Percentiles rank a stretch among this genome's conserved stretches.
Conservation (phyloP, 2,797 vertebrate species). For the Enteromius treurensis region DNA sequence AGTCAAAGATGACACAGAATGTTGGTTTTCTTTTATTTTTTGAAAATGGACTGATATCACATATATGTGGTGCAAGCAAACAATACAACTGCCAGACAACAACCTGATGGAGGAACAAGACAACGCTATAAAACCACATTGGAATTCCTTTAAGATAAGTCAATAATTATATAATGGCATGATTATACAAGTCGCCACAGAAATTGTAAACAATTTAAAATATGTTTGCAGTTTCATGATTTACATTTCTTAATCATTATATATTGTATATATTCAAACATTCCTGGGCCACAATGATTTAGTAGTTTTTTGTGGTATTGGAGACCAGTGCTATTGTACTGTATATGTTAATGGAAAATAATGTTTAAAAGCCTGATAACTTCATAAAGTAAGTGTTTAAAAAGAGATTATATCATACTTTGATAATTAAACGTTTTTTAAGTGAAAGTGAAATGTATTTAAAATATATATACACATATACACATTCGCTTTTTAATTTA, state of each 20-base stretch:
- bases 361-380: background rate
- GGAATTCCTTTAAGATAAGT: background rate
- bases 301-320: background rate
- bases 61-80: background rate
- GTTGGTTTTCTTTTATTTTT: background rate
- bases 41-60: background rate
- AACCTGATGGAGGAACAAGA: background rate
- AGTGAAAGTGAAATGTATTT: too few species aligned
- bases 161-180: background rate
- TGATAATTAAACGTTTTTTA: too few species aligned
- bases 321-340: background rate
- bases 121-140: background rate
- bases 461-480: too few species aligned
- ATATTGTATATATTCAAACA: background rate
- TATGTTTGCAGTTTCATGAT: background rate
- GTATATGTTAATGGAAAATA: background rate
- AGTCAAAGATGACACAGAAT: background rate
- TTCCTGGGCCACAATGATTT: background rate
- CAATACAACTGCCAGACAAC: background rate
- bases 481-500: background rate
- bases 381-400: background rate
- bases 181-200: background rate
- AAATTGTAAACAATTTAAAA: background rate
- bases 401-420: background rate
- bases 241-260: background rate